phyloP scores from a whole-genome alignment of 2,797 vertebrate genomes.

The Thamnophis elegans region DNA sequence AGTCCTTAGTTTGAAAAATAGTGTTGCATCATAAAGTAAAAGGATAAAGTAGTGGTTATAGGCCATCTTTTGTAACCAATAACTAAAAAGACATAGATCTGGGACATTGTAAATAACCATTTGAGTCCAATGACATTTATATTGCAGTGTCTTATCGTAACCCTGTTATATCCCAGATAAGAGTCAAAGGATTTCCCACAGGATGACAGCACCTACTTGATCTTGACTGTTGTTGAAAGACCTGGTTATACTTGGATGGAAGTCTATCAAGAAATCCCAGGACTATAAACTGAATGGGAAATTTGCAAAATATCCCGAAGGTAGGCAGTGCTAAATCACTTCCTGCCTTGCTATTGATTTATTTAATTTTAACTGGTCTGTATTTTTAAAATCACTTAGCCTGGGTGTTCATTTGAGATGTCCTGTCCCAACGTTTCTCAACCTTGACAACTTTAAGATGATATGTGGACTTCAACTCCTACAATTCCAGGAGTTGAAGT shows the following conservation, averaged over 20 bases:
- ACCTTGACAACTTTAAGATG: neutral
- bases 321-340: neutral
- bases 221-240: neutral
- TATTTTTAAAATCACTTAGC: neutral
- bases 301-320: neutral
- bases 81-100: neutral
- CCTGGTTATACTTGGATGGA: neutral
- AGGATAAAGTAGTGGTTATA: neutral
- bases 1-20: neutral
- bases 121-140: neutral
- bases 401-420: neutral
- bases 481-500: neutral
- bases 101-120: neutral
- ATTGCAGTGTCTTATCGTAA: neutral
- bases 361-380: neutral
- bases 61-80: neutral
- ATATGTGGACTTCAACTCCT: neutral
- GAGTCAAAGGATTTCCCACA: neutral
- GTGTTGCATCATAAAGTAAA: neutral
- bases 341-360: neutral
- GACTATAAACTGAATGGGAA: neutral
- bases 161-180: neutral
- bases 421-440: neutral
- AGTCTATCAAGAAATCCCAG: neutral
- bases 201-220: neutral